phyloP scores from a whole-genome alignment of 2,888 invertebrate genomes.

The Mimachlamys varia region DNA sequence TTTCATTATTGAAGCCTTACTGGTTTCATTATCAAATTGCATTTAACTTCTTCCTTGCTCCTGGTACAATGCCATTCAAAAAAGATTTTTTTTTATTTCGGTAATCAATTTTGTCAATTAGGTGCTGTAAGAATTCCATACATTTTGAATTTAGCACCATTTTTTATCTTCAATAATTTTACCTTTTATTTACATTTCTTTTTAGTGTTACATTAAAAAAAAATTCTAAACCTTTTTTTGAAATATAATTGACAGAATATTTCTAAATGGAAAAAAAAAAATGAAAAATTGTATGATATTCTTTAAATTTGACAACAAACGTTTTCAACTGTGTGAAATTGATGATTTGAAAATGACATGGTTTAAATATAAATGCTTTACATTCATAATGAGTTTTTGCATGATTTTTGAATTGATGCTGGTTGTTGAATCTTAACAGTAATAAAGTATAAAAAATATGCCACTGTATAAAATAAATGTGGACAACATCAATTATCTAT shows the following conservation, averaged over 20 bases:
- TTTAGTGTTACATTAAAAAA: not conserved
- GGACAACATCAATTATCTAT: not conserved
- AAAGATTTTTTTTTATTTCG: not conserved
- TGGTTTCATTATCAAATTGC: conserved; percentile 29
- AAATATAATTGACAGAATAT: not conserved
- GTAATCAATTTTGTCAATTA: conserved; percentile 32
- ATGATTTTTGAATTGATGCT: not conserved
- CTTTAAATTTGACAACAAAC: not conserved
- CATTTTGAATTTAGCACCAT: not conserved
- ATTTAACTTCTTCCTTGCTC: conserved; percentile 1
- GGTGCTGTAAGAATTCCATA: not conserved
- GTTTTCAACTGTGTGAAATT: not conserved
- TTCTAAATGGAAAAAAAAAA: not conserved
- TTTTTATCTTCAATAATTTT: not conserved
- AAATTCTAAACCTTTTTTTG: not conserved
- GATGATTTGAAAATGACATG: conserved; percentile 4
- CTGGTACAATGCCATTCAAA: conserved; percentile 21
- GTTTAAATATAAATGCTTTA: not conserved
- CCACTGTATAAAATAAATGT: not conserved
- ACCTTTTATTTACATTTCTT: not conserved
- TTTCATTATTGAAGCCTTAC: not conserved
- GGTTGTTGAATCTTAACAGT: not conserved
- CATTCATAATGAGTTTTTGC: not conserved
- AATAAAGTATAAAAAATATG: not conserved
- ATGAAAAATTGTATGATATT: not conserved